phyloP scores from a whole-genome alignment of 2,797 vertebrate genomes.

The Adrianichthys oophorus region DNA sequence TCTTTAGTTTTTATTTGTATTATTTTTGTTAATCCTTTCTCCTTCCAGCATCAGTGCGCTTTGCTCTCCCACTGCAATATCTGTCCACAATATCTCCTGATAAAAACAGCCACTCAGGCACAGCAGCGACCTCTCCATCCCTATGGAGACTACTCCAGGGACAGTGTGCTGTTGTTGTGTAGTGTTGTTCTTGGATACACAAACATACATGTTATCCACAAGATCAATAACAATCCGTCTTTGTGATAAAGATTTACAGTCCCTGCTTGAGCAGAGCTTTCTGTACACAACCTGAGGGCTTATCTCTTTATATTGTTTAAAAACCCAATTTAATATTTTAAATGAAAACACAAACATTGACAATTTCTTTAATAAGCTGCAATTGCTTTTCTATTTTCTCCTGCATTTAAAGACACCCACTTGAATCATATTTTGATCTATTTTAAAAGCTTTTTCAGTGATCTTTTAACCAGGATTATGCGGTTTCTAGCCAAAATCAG shows the following conservation, averaged over 20 bases:
- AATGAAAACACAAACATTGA: no score
- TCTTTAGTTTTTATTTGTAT: neutral
- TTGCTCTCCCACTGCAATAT: neutral
- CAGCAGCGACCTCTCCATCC: conserved; percentile 34
- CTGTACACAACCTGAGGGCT: neutral
- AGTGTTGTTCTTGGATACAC: conserved; percentile 1
- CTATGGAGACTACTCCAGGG: conserved; percentile 31
- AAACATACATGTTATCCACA: conserved; percentile 2
- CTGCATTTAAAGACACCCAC: no score
- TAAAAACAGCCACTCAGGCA: conserved; percentile 16
- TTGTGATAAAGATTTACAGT: conserved; percentile 7
- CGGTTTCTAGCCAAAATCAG: no score
- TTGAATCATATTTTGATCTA: no score
- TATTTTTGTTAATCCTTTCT: conserved; percentile 4
- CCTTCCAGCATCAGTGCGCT: neutral
- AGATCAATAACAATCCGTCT: neutral
- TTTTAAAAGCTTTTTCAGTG: no score
- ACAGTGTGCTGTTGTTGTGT: conserved; percentile 32
- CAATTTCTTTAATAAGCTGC: no score
- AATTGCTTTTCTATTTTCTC: no score
- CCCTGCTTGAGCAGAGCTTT: neutral
- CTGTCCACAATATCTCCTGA: conserved; percentile 15
- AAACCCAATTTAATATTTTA: no score
- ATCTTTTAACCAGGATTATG: no score
- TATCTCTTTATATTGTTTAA: no score